Evolutionary conservation across 2,888 invertebrate species (phyloP).

Genomic region (Hyposoter didymator): DNA sequence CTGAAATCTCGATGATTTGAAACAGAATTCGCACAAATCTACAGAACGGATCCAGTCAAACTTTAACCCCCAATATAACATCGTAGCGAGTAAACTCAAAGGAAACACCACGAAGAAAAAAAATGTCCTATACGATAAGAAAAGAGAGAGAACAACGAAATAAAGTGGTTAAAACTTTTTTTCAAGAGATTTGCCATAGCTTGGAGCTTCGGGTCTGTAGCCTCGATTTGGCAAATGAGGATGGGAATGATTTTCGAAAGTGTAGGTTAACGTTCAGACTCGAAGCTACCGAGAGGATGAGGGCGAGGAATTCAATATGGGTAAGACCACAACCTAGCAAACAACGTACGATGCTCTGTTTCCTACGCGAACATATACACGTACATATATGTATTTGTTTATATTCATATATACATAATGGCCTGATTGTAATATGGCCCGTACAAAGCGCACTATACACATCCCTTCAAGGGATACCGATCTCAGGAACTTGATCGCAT

Average conservation of each 20-base stretch:
- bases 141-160: constrained; percentile 15
- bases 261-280: constrained; percentile 26
- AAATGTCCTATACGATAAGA: not conserved
- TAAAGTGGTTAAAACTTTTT: constrained; percentile 50
- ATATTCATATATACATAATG: constrained; percentile 35
- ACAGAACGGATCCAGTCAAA: constrained; percentile 38
- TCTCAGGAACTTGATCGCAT: constrained; percentile 65
- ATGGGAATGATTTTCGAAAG: constrained; percentile 58
- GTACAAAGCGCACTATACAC: constrained; percentile 9
- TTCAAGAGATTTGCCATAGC: constrained; percentile 11
- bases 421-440: constrained; percentile 57
- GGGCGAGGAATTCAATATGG: constrained; percentile 79
- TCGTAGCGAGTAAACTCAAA: not conserved
- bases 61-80: not conserved
- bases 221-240: constrained; percentile 43
- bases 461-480: constrained; percentile 61
- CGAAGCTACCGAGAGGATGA: constrained; percentile 31
- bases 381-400: constrained; percentile 15
- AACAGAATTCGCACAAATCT: constrained; percentile 39
- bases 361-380: constrained; percentile 65
- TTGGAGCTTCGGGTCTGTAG: constrained; percentile 28
- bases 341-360: constrained; percentile 77
- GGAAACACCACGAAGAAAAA: not conserved
- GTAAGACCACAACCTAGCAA: constrained; percentile 81
- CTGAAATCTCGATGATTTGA: constrained; percentile 64